Percentiles rank a stretch among this genome's conserved stretches.
phyloP scores from a whole-genome alignment of 1,140 invertebrate genomes.

The Zaprionus capensis region DNA sequence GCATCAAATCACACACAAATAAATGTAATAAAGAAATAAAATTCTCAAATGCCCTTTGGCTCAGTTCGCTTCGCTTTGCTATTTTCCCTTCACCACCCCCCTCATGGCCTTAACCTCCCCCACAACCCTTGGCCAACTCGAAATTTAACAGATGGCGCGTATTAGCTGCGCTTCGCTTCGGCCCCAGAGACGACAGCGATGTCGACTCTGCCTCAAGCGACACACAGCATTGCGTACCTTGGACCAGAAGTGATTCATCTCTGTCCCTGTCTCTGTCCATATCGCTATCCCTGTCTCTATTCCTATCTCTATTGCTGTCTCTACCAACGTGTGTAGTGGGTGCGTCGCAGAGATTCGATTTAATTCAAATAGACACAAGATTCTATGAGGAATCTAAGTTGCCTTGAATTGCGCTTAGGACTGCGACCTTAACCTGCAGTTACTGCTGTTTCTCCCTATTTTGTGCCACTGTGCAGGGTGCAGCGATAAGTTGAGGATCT shows the following conservation, averaged over 20 bases:
- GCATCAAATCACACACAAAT: conserved; percentile 67
- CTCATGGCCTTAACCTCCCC: not conserved
- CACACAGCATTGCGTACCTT: not conserved
- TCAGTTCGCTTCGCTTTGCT: conserved; percentile 9
- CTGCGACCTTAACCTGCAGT: not conserved
- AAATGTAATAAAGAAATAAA: conserved; percentile 78
- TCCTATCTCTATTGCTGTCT: conserved; percentile 9
- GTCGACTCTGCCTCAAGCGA: not conserved
- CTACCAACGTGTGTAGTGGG: not conserved
- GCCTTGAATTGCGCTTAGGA: not conserved
- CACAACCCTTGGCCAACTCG: conserved; percentile 27
- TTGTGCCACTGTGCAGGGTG: not conserved
- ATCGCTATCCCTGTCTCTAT: not conserved
- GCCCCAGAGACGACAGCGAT: conserved; percentile 59
- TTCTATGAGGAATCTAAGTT: not conserved
- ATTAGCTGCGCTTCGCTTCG: conserved; percentile 78
- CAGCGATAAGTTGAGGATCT: too few species aligned
- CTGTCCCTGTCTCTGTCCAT: not conserved
- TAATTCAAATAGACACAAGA: not conserved
- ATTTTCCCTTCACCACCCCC: conserved; percentile 13
- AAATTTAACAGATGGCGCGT: conserved; percentile 82
- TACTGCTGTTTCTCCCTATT: not conserved
- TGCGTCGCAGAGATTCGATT: not conserved
- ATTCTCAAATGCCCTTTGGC: conserved; percentile 64
- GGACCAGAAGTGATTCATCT: conserved; percentile 32